These are phyloP conservation scores for Lycopodina hypogea DNA, from an alignment of 37 sponge, comb jelly and placozoan genomes.

Conservation along the genomic window DNA sequence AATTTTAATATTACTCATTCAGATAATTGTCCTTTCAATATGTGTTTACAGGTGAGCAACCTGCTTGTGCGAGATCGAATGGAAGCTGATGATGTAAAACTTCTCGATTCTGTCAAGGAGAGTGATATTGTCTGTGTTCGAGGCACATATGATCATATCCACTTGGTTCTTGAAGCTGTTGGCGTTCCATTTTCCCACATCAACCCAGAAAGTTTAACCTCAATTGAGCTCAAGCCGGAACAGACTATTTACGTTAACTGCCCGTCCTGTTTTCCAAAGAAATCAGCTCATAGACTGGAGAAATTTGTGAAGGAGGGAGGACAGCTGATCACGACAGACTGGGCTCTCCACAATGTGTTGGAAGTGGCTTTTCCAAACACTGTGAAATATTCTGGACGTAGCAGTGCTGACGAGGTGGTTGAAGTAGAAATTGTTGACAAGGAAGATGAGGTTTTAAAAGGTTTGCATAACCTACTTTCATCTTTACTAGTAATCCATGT, in stretches of 20 bases:
- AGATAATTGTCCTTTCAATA: too few relatives aligned
- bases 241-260: conserved; percentile 83
- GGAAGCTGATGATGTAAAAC: conserved; percentile 11
- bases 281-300: conserved; percentile 48
- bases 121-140: conserved; percentile 68
- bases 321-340: conserved; percentile 79
- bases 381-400: conserved; percentile 48
- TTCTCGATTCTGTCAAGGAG: conserved; percentile 59
- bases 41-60: conserved; percentile 29
- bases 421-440: conserved; percentile 72
- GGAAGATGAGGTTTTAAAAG: conserved; percentile 66
- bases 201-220: conserved; percentile 13
- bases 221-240: conserved; percentile 65
- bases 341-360: conserved; percentile 72
- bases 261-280: conserved; percentile 47
- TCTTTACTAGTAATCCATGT: not conserved
- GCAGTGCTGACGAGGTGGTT: conserved; percentile 76
- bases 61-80: conserved; percentile 54
- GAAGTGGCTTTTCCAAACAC: conserved; percentile 72
- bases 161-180: conserved; percentile 68
- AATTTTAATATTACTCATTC: not conserved
- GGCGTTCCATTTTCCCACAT: conserved; percentile 64
- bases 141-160: conserved; percentile 81
- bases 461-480: conserved; percentile 1
- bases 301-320: conserved; percentile 66